Evolutionary conservation across 2,888 invertebrate species (phyloP), one percentile per base, ranked within the genome.

Genomic region (Nomada fucata): DNA sequence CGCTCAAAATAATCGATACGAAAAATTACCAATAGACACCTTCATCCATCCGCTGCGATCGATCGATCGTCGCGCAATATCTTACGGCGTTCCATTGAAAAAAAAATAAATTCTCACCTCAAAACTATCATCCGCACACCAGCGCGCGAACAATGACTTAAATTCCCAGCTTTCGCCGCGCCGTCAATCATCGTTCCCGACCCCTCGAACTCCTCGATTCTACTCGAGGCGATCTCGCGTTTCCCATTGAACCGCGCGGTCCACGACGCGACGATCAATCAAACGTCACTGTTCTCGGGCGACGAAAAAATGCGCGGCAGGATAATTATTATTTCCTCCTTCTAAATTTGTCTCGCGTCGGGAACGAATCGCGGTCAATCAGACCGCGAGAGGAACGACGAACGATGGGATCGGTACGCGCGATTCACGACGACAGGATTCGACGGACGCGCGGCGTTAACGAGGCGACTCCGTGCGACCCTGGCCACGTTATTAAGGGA

Each of bases 401-500:
- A 67, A 52, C 11, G 59, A 29, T 65, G 13, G 57, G 29, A 44
- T 47, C 63, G 67, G 50, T 20, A 23, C 42, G 11, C 2, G n/a
- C 29, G 20, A 13, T 18, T 0, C 5, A 36, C 15, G 13, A 53
- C 55, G 68, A 65, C 29, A 50, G 67, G 61, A 44, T 64, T 61
- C 47, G 61, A 10, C 26, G 7, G 36, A 36, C 36, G 9, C 15
- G 47, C 15, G 53, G 61, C 68, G 71, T 78, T 72, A 82, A 78
- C 71, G 63, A 71, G 60, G 26, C 61, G 65, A 50, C 10, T 60
- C 59, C 67, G 70, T 64, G 64, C 60, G 44, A 53, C 23, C 52
- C 26, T 7, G 60, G 26, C 11, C 53, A 36, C 59, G 78, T 82
- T 86, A 86, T 86, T 82, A 80, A 78, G 63, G 73, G 79, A 76